Conservation (phyloP, 2,888 invertebrate species). For the Craniophora ligustri region DNA sequence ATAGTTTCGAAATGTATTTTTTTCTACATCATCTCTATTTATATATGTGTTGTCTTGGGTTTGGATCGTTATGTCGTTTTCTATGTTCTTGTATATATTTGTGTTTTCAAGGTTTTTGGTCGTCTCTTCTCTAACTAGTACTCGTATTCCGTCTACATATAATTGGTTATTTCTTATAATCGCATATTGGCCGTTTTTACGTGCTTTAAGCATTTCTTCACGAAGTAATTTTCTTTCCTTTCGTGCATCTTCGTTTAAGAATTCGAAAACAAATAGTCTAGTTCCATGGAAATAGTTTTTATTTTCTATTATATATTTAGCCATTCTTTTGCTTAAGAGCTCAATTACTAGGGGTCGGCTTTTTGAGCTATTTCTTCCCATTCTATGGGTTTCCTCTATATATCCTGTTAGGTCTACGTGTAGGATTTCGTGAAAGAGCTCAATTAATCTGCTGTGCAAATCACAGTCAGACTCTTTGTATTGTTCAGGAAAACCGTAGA, state of each 20-base stretch:
- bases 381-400: constrained; percentile 19
- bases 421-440: constrained; percentile 12
- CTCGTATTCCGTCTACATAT: background rate
- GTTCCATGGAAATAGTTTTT: background rate
- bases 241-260: constrained; percentile 1
- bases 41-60: too few species aligned
- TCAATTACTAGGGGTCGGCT: constrained; percentile 3
- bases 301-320: constrained; percentile 3
- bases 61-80: background rate
- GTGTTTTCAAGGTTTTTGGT: background rate
- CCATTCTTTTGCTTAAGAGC: constrained; percentile 6
- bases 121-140: background rate
- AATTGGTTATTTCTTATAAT: background rate
- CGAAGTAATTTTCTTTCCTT: constrained; percentile 1
- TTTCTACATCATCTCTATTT: background rate
- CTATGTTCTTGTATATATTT: background rate
- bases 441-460: constrained; percentile 14
- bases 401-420: constrained; percentile 12
- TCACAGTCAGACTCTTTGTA: constrained; percentile 11
- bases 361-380: constrained; percentile 1
- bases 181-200: background rate
- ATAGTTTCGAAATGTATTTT: background rate
- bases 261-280: constrained; percentile 1
- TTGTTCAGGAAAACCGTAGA: constrained; percentile 19
- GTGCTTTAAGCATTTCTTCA: constrained; percentile 4